Evolutionary conservation across 1,140 invertebrate genomes (phyloP), one percentile per base, ranked within the genome.

Genomic region (Magallana ariakensis): DNA sequence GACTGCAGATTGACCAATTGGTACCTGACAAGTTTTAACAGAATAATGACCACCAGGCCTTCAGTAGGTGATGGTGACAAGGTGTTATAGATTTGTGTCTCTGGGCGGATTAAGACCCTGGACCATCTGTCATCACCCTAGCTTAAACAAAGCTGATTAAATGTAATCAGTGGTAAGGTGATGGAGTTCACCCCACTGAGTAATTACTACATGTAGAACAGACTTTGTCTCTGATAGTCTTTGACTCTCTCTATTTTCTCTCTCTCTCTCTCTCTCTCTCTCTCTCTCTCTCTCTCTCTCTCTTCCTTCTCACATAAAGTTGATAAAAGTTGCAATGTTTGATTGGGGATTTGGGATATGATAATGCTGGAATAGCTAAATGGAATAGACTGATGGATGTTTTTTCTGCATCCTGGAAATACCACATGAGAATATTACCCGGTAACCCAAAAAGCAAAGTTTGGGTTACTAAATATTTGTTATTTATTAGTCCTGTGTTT

Each of bases 61-160:
- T 75, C 26, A 26, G 26, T 75, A 3, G 22, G 19, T 75, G 66
- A 75, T 75, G 66, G 66, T 22, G 66, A 75, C 66, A 75, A 75
- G 66, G 66, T 75, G 66, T 26, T 75, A 75, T 75, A 75, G 66
- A 75, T 75, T 75, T 75, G 66, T 75, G 66, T 75, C 66, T 33
- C 22, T 75, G 22, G 66, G 22, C 66, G 66, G 66, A 75, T 75
- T 75, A 75, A 22, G 66, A 33, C 66, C 66, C 22, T 46, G 26
- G 22, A 75, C 66, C 66, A 75, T 75, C 66, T 75, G 66, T 33
- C 66, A 75, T 75, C 66, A 75, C 66, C 33, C 22, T 26, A 75
- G 66, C 66, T 75, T 75, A 75, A 75, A 75, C 66, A 75, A 75
- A 75, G 66, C 66, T 26, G 66, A 75, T 75, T 75, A 75, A 75